Evolutionary conservation across 2,888 invertebrate genomes (phyloP).

Genomic region (Reticulitermes lucifugus): DNA sequence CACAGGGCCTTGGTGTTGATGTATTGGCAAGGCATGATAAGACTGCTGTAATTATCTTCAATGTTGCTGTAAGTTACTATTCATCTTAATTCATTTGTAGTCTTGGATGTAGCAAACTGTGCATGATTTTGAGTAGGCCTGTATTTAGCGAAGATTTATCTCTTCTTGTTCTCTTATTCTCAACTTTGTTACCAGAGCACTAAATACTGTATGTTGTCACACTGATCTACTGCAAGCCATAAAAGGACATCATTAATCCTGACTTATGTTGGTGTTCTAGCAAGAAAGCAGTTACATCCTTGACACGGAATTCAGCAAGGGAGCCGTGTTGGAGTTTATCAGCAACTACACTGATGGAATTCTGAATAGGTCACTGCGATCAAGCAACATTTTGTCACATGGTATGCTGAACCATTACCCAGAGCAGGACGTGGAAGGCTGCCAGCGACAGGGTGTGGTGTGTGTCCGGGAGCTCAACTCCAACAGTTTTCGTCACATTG

Average conservation of each 20-base stretch:
- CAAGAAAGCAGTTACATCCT: conserved; percentile 49
- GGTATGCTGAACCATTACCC: conserved; percentile 48
- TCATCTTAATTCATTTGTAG: not conserved
- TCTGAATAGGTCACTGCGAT: conserved; percentile 63
- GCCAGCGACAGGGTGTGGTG: conserved; percentile 58
- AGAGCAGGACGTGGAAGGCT: conserved; percentile 48
- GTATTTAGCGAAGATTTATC: not conserved
- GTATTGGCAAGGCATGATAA: conserved; percentile 70
- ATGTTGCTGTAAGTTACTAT: conserved; percentile 71
- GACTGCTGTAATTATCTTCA: conserved; percentile 77
- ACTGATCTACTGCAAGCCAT: too few species aligned
- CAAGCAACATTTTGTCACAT: conserved; percentile 57
- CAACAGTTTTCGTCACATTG: conserved; percentile 71
- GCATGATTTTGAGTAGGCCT: not conserved
- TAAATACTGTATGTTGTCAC: too few species aligned
- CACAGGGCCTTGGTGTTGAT: conserved; percentile 80
- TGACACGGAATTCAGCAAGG: conserved; percentile 30
- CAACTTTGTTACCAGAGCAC: too few species aligned
- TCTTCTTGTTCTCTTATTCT: too few species aligned
- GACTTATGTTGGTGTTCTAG: conserved; percentile 16
- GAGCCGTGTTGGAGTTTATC: conserved; percentile 58
- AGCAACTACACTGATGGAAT: conserved; percentile 64
- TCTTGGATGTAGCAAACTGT: not conserved
- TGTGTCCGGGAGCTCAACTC: conserved; percentile 76
- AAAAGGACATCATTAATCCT: too few species aligned